Evolutionary conservation across 2,113 vertebrate genomes (phyloP).

Genomic region (Seriola quinqueradiata): DNA sequence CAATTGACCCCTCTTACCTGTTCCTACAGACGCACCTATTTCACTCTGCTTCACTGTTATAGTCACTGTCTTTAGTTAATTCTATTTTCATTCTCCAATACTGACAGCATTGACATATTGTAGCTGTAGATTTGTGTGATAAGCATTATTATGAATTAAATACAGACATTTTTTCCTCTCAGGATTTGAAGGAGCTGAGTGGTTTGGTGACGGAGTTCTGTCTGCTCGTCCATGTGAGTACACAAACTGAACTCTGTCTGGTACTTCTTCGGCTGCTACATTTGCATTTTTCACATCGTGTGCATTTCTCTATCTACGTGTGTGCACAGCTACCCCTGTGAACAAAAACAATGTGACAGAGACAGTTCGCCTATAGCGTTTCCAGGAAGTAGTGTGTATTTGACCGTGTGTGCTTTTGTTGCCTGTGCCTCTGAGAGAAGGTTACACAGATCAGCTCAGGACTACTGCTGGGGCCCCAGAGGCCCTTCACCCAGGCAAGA

Average conservation of each 20-base stretch:
- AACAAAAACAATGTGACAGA: constrained; percentile 42
- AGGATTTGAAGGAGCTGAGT: constrained; percentile 93
- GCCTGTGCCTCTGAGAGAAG: constrained; percentile 71
- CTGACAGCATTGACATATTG: background rate
- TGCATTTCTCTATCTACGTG: constrained; percentile 19
- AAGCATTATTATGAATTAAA: constrained; percentile 20
- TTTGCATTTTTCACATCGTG: background rate
- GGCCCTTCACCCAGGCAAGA: constrained; percentile 44
- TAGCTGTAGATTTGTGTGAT: constrained; percentile 22
- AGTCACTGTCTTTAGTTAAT: background rate
- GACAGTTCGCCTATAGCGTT: constrained; percentile 29
- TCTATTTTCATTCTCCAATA: background rate
- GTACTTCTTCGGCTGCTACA: background rate
- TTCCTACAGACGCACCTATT: constrained; percentile 1
- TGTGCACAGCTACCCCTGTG: constrained; percentile 37
- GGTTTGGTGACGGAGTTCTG: constrained; percentile 94
- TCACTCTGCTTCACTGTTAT: background rate
- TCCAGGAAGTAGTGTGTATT: constrained; percentile 54
- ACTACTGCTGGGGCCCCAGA: constrained; percentile 61
- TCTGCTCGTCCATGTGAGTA: constrained; percentile 93
- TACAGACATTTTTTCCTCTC: constrained; percentile 26
- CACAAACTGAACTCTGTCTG: constrained; percentile 35
- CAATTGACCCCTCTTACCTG: constrained; percentile 8
- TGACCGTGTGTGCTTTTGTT: constrained; percentile 53
- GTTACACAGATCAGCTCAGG: constrained; percentile 62